Percentiles rank a stretch among this genome's conserved stretches.
Evolutionary conservation across 2,797 vertebrate genomes (phyloP).

Genomic region (Microhierax caerulescens): DNA sequence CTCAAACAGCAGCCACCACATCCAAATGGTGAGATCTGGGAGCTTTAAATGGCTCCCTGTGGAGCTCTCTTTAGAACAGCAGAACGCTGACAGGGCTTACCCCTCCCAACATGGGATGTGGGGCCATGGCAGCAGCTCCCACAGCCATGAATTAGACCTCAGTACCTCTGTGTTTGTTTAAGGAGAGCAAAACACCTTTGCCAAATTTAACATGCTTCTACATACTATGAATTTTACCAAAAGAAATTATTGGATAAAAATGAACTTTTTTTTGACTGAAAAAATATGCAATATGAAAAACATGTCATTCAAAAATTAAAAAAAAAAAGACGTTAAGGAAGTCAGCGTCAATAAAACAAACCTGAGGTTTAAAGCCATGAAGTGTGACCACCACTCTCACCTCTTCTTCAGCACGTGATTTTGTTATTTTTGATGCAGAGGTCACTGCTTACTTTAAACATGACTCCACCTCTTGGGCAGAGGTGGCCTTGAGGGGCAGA

Average conservation of each 20-base stretch:
- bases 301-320: background rate
- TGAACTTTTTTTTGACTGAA: background rate
- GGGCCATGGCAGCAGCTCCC: background rate
- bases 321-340: background rate
- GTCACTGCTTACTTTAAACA: background rate
- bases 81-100: background rate
- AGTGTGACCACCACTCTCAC: background rate
- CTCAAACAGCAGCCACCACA: background rate
- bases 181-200: background rate
- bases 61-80: background rate
- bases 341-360: background rate
- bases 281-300: background rate
- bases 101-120: fast-evolving
- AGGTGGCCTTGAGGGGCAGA: background rate
- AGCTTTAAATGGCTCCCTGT: background rate
- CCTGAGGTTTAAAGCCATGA: background rate
- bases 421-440: background rate
- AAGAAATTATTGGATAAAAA: background rate
- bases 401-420: background rate
- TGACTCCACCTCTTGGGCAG: background rate
- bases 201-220: background rate
- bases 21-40: background rate
- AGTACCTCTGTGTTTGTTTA: background rate
- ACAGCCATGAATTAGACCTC: background rate
- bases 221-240: background rate